Conservation (phyloP, 2,113 vertebrate genomes). For the Rhinichthys klamathensis region DNA sequence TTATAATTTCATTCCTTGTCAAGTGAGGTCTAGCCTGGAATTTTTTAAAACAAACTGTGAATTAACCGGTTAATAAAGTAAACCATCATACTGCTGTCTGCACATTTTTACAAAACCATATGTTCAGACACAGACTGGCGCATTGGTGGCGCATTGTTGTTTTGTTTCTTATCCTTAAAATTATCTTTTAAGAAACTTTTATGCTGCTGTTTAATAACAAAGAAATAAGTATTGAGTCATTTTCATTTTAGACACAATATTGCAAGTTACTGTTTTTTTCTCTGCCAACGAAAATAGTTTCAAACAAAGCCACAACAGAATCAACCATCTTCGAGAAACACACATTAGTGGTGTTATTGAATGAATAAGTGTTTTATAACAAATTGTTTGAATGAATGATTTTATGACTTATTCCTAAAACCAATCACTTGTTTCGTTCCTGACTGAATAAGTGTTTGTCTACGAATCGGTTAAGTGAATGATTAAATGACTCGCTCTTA, state of each 20-base stretch:
- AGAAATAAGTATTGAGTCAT: neutral
- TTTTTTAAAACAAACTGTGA: slow-evolving; percentile 10
- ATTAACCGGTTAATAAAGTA: slow-evolving; percentile 33
- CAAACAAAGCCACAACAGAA: neutral
- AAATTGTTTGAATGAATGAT: neutral
- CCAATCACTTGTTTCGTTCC: neutral
- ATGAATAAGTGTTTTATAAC: neutral
- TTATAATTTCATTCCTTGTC: slow-evolving; percentile 52
- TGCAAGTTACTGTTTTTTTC: neutral
- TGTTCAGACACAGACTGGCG: neutral
- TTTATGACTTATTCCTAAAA: neutral
- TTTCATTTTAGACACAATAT: neutral
- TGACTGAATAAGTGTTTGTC: neutral
- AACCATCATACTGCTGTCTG: slow-evolving; percentile 15
- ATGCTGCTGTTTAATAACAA: neutral
- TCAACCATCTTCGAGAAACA: neutral
- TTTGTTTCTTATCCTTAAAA: slow-evolving; percentile 4
- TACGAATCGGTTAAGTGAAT: neutral
- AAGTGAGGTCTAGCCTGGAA: neutral
- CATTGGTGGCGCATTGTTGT: neutral
- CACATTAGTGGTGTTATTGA: neutral
- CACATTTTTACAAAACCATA: slow-evolving; percentile 15
- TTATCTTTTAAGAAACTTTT: neutral
- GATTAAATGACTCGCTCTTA: neutral
- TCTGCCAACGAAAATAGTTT: neutral